Evolutionary conservation across 2,797 vertebrate genomes (phyloP).

Genomic region (Hyperoplus lanceolatus): DNA sequence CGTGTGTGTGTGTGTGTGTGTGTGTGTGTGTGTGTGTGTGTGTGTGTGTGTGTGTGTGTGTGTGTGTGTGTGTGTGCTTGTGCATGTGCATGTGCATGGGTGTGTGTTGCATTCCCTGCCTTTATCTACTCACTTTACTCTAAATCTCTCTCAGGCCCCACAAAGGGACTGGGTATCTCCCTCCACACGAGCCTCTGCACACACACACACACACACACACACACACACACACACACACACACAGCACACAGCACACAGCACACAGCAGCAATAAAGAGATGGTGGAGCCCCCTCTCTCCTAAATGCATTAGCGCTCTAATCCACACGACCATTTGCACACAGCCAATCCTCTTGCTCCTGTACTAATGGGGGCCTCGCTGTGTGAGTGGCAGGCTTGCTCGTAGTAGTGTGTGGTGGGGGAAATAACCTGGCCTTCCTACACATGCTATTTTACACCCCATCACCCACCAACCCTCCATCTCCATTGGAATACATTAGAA

Average conservation of each 20-base stretch:
- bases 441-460: conserved; percentile 84
- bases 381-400: conserved; percentile 63
- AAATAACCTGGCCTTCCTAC: conserved; percentile 69
- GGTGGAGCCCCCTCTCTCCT: conserved; percentile 74
- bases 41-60: conserved; percentile 43
- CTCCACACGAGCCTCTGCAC: conserved; percentile 45
- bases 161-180: conserved; percentile 79
- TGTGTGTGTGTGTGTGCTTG: too few relatives aligned
- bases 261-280: conserved; percentile 71
- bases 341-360: conserved; percentile 73
- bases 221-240: neutral
- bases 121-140: conserved; percentile 80
- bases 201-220: conserved; percentile 9
- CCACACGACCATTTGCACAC: conserved; percentile 81
- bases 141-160: conserved; percentile 72
- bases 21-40: conserved; percentile 44
- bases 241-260: conserved; percentile 9
- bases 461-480: conserved; percentile 77
- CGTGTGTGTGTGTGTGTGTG: conserved; percentile 32
- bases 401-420: conserved; percentile 4
- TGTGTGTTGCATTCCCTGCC: conserved; percentile 47
- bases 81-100: conserved; percentile 40
- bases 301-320: conserved; percentile 85
- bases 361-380: conserved; percentile 81
- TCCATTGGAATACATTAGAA: conserved; percentile 80